Percentiles rank a stretch among this genome's conserved stretches.
These are phyloP conservation scores for Ciconia boyciana DNA, from an alignment of 2,113 vertebrate genomes.

Conservation along the genomic window DNA sequence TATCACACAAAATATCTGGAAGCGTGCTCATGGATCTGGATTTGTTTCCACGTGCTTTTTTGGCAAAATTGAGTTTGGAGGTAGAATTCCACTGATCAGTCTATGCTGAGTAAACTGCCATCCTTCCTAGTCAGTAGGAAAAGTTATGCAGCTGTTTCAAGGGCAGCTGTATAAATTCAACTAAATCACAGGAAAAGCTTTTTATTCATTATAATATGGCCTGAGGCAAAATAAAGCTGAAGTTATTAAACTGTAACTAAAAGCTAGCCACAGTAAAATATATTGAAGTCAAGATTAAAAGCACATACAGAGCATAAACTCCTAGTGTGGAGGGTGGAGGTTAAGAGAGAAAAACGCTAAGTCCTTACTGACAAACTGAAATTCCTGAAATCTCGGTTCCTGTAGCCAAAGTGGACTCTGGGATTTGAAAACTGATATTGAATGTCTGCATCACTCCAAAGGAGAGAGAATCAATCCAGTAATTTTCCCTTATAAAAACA, in stretches of 20 bases:
- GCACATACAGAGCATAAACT: conserved; percentile 38
- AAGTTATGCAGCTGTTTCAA: conserved; percentile 57
- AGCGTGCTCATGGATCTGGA: not conserved
- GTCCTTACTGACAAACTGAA: not conserved
- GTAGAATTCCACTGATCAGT: not conserved
- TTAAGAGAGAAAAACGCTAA: not conserved
- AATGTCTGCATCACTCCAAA: not conserved
- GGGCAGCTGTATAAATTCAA: conserved; percentile 67
- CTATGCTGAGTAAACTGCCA: conserved; percentile 9
- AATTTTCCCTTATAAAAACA: not conserved
- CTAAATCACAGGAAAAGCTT: conserved; percentile 49
- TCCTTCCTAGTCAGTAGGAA: conserved; percentile 50
- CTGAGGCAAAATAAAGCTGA: conserved; percentile 47
- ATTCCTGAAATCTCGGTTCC: not conserved
- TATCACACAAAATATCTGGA: not conserved
- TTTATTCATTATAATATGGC: conserved; percentile 59
- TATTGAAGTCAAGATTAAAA: conserved; percentile 52
- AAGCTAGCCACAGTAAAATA: conserved; percentile 57
- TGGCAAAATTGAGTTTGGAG: not conserved
- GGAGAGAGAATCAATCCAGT: not conserved
- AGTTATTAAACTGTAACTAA: conserved; percentile 64
- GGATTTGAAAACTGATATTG: not conserved
- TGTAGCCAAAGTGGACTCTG: not conserved
- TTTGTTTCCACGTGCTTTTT: not conserved
- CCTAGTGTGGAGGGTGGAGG: not conserved